Conservation (phyloP, 2,888 invertebrate species). For the Drosophila sordidula region DNA sequence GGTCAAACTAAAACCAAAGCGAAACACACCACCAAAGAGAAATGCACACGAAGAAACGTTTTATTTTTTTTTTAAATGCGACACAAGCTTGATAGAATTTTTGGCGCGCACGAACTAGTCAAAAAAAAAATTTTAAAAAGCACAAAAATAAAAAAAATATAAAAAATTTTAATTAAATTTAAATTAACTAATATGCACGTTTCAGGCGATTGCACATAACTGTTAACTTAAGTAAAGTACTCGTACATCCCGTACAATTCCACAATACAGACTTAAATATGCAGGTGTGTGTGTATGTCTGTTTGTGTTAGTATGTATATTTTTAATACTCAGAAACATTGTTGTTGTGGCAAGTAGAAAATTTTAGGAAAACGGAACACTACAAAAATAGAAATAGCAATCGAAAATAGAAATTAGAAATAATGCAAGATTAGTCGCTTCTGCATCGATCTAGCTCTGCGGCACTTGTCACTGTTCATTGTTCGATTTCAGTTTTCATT, state of each 20-base stretch:
- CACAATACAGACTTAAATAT: constrained; percentile 5
- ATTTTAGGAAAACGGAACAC: constrained; percentile 30
- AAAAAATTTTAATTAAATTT: constrained; percentile 5
- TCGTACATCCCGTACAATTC: constrained; percentile 17
- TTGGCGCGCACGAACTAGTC: constrained; percentile 40
- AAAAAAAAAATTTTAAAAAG: constrained; percentile 20
- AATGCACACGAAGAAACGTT: constrained; percentile 57
- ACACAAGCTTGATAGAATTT: constrained; percentile 25
- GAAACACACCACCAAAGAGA: constrained; percentile 42
- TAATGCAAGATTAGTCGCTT: constrained; percentile 30
- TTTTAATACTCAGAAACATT: constrained; percentile 22
- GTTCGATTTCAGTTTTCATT: constrained; percentile 13
- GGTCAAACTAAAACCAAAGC: constrained; percentile 56
- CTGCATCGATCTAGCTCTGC: constrained; percentile 16
- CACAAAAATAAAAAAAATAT: constrained; percentile 2
- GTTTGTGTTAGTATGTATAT: constrained; percentile 6
- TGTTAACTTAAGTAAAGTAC: constrained; percentile 5
- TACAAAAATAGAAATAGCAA: constrained; percentile 52
- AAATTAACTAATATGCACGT: constrained; percentile 52
- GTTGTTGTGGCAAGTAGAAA: constrained; percentile 8
- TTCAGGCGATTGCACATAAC: constrained; percentile 56
- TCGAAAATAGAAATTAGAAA: constrained; percentile 43
- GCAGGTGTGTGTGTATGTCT: not conserved
- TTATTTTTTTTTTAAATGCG: constrained; percentile 18
- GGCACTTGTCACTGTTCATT: constrained; percentile 43